Evolutionary conservation across 2,888 invertebrate genomes (phyloP).

Genomic region (Biston stratarius): DNA sequence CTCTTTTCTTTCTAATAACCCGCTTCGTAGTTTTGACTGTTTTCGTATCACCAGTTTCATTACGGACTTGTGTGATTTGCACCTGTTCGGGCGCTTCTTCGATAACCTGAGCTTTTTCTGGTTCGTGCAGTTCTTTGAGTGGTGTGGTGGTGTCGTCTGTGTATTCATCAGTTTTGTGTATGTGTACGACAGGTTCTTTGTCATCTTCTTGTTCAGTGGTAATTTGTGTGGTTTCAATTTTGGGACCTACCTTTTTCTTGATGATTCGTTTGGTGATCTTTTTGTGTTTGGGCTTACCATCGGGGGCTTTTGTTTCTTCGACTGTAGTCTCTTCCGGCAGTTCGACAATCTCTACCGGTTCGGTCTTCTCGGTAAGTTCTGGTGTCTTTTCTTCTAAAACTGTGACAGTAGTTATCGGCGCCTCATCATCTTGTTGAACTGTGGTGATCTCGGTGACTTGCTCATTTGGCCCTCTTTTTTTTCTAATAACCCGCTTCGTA

Average conservation of each 20-base stretch:
- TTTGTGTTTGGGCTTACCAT: constrained; percentile 42
- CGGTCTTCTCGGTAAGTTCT: constrained; percentile 55
- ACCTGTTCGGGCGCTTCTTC: too few species aligned
- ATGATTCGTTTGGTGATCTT: constrained; percentile 59
- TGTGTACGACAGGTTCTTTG: background rate
- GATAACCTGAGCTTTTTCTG: background rate
- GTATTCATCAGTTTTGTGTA: background rate
- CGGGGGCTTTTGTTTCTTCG: constrained; percentile 53
- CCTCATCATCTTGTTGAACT: constrained; percentile 50
- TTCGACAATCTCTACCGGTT: constrained; percentile 35
- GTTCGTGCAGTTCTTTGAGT: background rate
- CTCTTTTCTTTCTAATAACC: background rate
- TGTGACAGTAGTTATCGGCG: constrained; percentile 47
- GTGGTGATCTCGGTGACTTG: background rate
- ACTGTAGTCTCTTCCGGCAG: background rate
- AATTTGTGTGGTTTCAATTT: constrained; percentile 68
- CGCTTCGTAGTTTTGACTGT: background rate
- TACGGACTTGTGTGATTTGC: too few species aligned
- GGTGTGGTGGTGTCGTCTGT: background rate
- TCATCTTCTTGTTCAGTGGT: constrained; percentile 70
- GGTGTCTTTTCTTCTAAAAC: constrained; percentile 53
- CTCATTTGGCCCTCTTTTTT: background rate
- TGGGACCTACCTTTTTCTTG: constrained; percentile 62
- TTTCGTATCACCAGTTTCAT: background rate
- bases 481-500: background rate